phyloP scores from a whole-genome alignment of 2,797 vertebrate genomes.

The Darevskia mixta region DNA sequence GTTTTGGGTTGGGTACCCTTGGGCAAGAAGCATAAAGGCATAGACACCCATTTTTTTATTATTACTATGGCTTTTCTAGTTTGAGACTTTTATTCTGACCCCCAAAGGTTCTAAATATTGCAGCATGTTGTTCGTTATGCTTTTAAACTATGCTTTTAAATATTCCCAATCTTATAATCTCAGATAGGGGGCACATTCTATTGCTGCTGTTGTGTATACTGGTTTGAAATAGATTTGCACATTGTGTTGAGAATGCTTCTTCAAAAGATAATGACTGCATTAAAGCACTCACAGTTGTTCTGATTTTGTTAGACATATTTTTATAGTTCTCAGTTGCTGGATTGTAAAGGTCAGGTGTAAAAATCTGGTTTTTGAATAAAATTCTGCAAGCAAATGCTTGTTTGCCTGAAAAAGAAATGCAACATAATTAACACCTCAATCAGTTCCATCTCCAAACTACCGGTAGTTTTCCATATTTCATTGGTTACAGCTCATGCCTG shows the following conservation, averaged over 20 bases:
- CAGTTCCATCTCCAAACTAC: neutral
- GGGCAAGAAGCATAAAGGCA: neutral
- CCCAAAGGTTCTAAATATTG: neutral
- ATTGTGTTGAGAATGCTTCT: too few relatives aligned
- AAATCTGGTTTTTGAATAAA: fast-evolving
- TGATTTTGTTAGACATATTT: slow-evolving; percentile 14
- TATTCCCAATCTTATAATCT: neutral
- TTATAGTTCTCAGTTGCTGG: slow-evolving; percentile 38
- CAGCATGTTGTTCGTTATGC: neutral
- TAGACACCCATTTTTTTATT: neutral
- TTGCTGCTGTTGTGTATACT: neutral
- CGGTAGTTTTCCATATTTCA: neutral
- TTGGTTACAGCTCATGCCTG: too few relatives aligned
- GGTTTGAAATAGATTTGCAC: neutral
- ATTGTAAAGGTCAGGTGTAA: slow-evolving; percentile 55
- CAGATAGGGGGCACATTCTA: neutral
- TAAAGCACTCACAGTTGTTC: slow-evolving; percentile 55
- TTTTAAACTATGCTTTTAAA: neutral
- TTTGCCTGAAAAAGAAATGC: slow-evolving; percentile 47
- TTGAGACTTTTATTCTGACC: neutral
- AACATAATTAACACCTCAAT: neutral
- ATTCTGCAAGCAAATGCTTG: slow-evolving; percentile 50
- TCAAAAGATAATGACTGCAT: neutral
- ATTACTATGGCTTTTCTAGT: neutral
- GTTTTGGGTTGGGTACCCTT: neutral